A percentile compares a stretch with the other conserved stretches of the same genome.
Conservation (phyloP, 2,797 vertebrate genomes). For the Gallirallus australis region DNA sequence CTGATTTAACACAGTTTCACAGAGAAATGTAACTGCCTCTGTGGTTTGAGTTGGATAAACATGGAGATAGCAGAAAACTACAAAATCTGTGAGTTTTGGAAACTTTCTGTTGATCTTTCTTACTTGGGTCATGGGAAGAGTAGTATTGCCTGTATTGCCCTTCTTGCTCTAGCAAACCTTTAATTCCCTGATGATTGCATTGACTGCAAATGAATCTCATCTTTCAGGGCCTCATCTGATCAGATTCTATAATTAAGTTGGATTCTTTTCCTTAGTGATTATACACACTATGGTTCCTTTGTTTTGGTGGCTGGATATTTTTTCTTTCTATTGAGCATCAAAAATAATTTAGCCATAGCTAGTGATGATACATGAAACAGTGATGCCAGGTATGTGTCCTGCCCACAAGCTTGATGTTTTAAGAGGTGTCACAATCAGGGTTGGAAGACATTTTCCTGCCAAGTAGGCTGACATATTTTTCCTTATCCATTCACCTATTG, state of each 20-base stretch:
- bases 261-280: neutral
- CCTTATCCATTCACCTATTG: neutral
- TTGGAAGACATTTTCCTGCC: neutral
- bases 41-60: neutral
- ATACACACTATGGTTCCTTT: neutral
- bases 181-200: neutral
- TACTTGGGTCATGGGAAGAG: neutral
- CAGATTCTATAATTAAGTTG: neutral
- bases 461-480: neutral
- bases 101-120: neutral
- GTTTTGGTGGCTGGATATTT: neutral
- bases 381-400: neutral
- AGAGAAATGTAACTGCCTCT: neutral
- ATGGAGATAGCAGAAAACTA: accelerated
- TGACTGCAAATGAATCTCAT: neutral
- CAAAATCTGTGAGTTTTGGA: neutral
- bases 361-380: neutral
- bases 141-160: neutral
- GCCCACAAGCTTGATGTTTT: neutral
- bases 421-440: neutral
- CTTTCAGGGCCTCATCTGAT: neutral
- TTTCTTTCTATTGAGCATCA: neutral
- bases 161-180: neutral
- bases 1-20: neutral
- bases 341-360: neutral